Conservation (phyloP, 2,113 vertebrate species). For the Ceratotherium simum region DNA sequence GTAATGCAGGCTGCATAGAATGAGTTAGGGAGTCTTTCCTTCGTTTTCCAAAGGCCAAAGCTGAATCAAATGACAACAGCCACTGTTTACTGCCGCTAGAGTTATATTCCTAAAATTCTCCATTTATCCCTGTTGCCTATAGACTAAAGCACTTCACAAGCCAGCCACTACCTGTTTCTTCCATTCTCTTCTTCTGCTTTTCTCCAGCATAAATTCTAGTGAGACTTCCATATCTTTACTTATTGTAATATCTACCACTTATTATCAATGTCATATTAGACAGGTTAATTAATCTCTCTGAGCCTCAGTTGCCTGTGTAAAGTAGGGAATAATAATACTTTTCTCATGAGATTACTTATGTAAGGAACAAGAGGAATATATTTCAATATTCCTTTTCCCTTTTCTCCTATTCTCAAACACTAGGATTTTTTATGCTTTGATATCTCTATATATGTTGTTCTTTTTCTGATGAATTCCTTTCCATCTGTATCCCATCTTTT, state of each 20-base stretch:
- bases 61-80: neutral
- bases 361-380: neutral
- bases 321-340: neutral
- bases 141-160: neutral
- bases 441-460: neutral
- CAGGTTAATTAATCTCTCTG: neutral
- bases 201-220: neutral
- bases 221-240: neutral
- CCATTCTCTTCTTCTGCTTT: slow-evolving; percentile 1
- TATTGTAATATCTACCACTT: neutral
- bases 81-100: neutral
- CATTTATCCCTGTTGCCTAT: neutral
- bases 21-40: neutral
- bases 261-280: neutral
- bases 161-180: neutral
- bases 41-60: neutral
- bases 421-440: neutral
- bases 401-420: neutral
- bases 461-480: slow-evolving; percentile 8
- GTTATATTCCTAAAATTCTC: neutral
- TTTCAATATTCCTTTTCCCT: neutral
- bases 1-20: neutral
- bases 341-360: neutral
- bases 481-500: neutral
- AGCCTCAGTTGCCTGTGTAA: neutral